Conservation (phyloP, 2,113 vertebrate species). For the Dicrurus megarhynchus region DNA sequence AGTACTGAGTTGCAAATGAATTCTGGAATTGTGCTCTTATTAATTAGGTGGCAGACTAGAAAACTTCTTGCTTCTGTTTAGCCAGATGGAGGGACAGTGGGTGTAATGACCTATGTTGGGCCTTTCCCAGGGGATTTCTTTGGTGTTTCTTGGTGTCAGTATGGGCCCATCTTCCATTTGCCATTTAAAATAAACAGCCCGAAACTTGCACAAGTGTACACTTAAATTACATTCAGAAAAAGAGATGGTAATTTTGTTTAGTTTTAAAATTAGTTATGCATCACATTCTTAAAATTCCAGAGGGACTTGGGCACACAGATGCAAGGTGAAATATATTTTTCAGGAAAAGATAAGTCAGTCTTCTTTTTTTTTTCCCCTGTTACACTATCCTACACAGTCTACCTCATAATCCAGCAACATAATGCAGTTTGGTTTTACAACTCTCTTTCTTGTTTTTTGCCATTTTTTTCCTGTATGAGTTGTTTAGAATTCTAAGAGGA, state of each 20-base stretch:
- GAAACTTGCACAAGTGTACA: slow-evolving; percentile 22
- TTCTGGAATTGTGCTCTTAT: slow-evolving; percentile 73
- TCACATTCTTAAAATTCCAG: slow-evolving; percentile 12
- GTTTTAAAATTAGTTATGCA: slow-evolving; percentile 44
- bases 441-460: not conserved
- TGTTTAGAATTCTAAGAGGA: not conserved
- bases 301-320: not conserved
- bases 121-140: slow-evolving; percentile 50
- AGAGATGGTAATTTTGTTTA: not conserved
- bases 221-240: slow-evolving; percentile 53
- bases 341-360: not conserved
- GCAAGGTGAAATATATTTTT: not conserved
- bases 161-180: slow-evolving; percentile 23
- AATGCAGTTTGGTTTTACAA: not conserved
- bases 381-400: not conserved
- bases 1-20: slow-evolving; percentile 66
- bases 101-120: slow-evolving; percentile 20
- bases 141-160: slow-evolving; percentile 7
- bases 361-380: not conserved
- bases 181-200: slow-evolving; percentile 46
- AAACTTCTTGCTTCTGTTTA: slow-evolving; percentile 42
- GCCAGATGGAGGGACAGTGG: slow-evolving; percentile 49
- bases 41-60: slow-evolving; percentile 69
- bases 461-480: not conserved
- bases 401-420: not conserved